Percentiles rank a stretch among this genome's conserved stretches.
Evolutionary conservation across 2,888 invertebrate species (phyloP).

Genomic region (Meteorus colon): DNA sequence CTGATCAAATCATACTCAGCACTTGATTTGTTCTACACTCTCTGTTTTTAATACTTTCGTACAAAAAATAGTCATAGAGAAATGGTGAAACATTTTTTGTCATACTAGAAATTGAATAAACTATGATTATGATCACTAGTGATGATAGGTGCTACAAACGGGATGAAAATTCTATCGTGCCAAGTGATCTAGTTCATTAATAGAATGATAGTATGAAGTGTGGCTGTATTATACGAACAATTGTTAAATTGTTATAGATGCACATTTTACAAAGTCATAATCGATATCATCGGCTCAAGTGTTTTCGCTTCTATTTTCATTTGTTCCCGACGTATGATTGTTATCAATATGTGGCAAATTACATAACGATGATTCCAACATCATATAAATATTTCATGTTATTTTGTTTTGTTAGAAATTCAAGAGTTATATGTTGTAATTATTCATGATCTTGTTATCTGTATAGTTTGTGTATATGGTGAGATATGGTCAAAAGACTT

Average conservation of each 20-base stretch:
- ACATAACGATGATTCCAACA: background rate
- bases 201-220: background rate
- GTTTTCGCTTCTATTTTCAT: background rate
- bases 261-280: background rate
- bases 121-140: constrained; percentile 1
- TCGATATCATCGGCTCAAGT: background rate
- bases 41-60: constrained; percentile 20
- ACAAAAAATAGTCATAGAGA: constrained; percentile 8
- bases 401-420: background rate
- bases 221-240: background rate
- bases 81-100: constrained; percentile 1
- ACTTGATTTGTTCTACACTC: background rate
- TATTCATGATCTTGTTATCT: constrained; percentile 7
- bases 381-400: constrained; percentile 7
- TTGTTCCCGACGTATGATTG: background rate
- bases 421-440: constrained; percentile 11
- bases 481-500: background rate
- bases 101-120: background rate
- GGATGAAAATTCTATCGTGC: background rate
- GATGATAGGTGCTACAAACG: background rate
- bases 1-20: background rate
- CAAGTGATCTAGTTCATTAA: constrained; percentile 9
- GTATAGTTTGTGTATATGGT: constrained; percentile 16
- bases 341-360: background rate
- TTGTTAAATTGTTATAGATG: background rate